These are phyloP conservation scores for Leptinotarsa undecemlineata DNA, from an alignment of 1,140 invertebrate genomes.

Conservation along the genomic window DNA sequence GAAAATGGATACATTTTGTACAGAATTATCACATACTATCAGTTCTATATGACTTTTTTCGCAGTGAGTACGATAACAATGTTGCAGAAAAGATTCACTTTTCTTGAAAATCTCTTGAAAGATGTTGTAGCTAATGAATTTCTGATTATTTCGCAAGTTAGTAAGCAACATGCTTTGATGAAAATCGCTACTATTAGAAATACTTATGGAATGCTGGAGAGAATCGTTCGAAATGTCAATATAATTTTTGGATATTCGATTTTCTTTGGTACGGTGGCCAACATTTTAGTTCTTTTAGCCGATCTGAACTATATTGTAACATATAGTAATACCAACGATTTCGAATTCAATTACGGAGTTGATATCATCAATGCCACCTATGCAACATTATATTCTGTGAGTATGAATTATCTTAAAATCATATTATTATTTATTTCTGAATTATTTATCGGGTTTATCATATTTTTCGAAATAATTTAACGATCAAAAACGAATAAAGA, in stretches of 20 bases:
- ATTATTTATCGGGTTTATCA: no score
- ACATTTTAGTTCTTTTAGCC: neutral
- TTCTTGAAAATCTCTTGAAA: neutral
- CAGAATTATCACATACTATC: conserved; percentile 16
- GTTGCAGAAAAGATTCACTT: neutral
- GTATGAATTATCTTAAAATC: neutral
- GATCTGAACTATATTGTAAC: neutral
- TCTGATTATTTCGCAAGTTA: neutral
- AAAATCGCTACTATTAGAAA: neutral
- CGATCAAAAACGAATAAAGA: no score
- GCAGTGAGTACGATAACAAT: neutral
- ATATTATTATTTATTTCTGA: no score
- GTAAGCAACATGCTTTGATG: neutral
- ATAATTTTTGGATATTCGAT: neutral
- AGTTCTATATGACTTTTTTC: neutral
- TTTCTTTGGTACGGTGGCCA: neutral
- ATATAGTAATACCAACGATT: neutral
- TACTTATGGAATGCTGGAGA: neutral
- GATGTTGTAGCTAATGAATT: neutral
- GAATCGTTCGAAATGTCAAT: neutral
- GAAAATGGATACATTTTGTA: conserved; percentile 16
- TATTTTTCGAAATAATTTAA: no score
- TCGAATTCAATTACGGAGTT: neutral
- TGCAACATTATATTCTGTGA: neutral
- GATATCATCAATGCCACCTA: neutral